Conservation (phyloP, 2,113 vertebrate genomes). For the Oreochromis tanganicae region DNA sequence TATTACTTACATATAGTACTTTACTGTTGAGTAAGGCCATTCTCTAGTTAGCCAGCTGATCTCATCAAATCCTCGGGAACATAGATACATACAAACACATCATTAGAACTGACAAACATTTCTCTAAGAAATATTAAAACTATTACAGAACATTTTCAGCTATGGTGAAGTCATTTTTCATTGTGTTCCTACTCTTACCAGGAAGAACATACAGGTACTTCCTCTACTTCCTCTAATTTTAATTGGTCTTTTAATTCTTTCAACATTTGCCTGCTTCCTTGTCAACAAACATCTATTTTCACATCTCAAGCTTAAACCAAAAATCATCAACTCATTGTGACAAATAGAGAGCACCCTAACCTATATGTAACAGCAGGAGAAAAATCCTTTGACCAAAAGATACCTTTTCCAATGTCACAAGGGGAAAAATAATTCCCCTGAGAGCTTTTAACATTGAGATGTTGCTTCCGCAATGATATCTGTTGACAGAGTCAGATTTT, state of each 20-base stretch:
- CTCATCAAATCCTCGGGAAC: background rate
- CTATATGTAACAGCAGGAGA: background rate
- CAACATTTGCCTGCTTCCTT: background rate
- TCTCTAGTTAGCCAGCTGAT: background rate
- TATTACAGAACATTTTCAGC: background rate
- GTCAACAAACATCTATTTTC: background rate
- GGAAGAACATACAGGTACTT: background rate
- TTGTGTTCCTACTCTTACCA: fast-evolving
- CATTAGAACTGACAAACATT: background rate
- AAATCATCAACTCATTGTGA: background rate
- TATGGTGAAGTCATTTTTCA: background rate
- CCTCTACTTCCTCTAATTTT: background rate
- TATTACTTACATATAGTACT: background rate
- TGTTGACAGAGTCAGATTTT: background rate
- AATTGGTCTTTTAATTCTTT: background rate
- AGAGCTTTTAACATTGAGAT: background rate
- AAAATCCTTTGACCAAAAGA: background rate
- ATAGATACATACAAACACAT: background rate
- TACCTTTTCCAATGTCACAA: background rate
- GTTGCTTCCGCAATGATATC: background rate
- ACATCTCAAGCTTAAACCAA: background rate
- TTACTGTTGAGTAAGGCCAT: fast-evolving
- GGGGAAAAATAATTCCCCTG: background rate
- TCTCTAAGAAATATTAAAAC: background rate
- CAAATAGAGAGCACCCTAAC: background rate